These are phyloP conservation scores for Dendrophyllia cribrosa DNA, from an alignment of 64 coral and sea anemone genomes.

Conservation along the genomic window DNA sequence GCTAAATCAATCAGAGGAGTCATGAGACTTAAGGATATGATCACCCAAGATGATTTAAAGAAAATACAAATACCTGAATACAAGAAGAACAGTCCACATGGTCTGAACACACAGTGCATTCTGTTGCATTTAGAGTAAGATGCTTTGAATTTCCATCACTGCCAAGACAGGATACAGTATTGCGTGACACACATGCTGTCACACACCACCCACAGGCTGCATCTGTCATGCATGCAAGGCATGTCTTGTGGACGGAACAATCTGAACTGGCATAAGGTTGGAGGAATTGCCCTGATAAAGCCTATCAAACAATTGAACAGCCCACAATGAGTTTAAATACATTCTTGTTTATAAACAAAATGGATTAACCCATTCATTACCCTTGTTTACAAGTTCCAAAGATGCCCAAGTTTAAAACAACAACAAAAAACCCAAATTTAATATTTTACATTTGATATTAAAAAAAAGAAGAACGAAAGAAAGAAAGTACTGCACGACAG, in stretches of 20 bases:
- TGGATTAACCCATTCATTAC: too few species aligned
- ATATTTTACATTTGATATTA: too few species aligned
- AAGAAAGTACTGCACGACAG: too few species aligned
- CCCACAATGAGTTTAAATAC: too few species aligned
- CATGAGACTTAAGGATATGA: too few species aligned
- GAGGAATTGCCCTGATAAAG: constrained; percentile 54
- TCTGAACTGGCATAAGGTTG: constrained; percentile 51
- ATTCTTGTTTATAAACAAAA: too few species aligned
- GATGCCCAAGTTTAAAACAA: too few species aligned
- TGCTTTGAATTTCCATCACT: constrained; percentile 28
- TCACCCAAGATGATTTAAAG: too few species aligned
- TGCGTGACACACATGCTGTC: constrained; percentile 64
- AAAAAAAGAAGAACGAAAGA: too few species aligned
- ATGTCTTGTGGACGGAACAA: constrained; percentile 60
- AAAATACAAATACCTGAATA: constrained; percentile 39
- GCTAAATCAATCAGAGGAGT: too few species aligned
- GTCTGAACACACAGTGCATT: constrained; percentile 78
- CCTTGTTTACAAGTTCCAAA: too few species aligned
- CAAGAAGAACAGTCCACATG: constrained; percentile 80
- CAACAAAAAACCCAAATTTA: too few species aligned
- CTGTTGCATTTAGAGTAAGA: constrained; percentile 80
- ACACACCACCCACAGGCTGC: constrained; percentile 93
- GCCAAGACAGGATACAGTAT: constrained; percentile 34
- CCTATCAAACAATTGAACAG: constrained; percentile 8
- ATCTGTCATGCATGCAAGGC: constrained; percentile 90